Percentiles rank a stretch among this genome's conserved stretches.
These are phyloP conservation scores for Liasis olivaceus DNA, from an alignment of 2,797 vertebrate genomes.

Conservation along the genomic window DNA sequence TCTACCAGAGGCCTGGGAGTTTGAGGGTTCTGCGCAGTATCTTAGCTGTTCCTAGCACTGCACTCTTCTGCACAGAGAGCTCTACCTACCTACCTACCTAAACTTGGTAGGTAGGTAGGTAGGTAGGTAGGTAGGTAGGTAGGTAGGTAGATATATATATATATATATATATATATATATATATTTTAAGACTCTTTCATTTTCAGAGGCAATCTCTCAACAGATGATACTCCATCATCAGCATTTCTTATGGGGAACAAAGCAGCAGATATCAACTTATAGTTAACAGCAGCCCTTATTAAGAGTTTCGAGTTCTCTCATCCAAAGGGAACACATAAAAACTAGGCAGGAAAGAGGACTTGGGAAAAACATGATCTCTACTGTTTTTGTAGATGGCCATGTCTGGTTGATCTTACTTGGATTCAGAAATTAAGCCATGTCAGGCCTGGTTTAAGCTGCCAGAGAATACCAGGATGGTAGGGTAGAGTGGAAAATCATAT, in stretches of 20 bases:
- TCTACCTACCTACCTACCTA: too few species aligned
- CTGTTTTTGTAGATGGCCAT: too few species aligned
- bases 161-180: too few species aligned
- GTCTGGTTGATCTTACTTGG: too few species aligned
- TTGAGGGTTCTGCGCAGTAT: too few species aligned
- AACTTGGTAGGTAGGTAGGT: too few species aligned
- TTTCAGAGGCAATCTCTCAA: slow-evolving; percentile 36
- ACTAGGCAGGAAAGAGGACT: background rate
- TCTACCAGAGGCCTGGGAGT: too few species aligned
- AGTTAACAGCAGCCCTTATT: slow-evolving; percentile 19
- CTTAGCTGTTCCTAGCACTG: too few species aligned
- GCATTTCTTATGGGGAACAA: slow-evolving; percentile 42
- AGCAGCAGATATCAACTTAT: slow-evolving; percentile 32
- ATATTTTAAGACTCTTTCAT: slow-evolving; percentile 18
- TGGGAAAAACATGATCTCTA: background rate
- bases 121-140: too few species aligned
- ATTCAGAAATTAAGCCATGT: background rate
- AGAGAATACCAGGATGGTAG: background rate
- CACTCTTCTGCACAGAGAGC: too few species aligned
- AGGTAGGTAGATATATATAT: too few species aligned
- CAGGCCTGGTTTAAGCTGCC: background rate
- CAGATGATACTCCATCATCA: slow-evolving; percentile 15
- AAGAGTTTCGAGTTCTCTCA: background rate
- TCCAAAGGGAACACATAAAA: background rate
- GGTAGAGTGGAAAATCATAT: background rate